phyloP scores from a whole-genome alignment of 1,140 invertebrate genomes.

The Drosophila micromelanica region DNA sequence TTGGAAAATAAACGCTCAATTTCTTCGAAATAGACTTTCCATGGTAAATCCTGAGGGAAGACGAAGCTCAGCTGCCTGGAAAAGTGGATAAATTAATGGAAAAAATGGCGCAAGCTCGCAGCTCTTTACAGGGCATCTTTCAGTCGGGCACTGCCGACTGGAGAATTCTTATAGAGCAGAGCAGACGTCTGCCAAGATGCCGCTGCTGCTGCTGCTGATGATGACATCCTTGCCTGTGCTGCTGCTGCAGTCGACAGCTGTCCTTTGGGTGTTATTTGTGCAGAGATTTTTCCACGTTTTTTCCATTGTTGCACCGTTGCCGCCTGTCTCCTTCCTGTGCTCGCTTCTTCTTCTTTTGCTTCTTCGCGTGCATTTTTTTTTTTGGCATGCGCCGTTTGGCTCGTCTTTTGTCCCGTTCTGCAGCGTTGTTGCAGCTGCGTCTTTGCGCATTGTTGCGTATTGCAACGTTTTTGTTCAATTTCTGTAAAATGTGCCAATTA shows the following conservation, averaged over 20 bases:
- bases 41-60: too few species aligned
- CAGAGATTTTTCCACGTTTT: conserved; percentile 67
- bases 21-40: too few species aligned
- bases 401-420: conserved; percentile 43
- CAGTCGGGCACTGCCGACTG: too few species aligned
- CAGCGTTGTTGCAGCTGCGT: conserved; percentile 31
- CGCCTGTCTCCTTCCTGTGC: conserved; percentile 40
- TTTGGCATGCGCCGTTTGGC: conserved; percentile 57
- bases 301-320: conserved; percentile 50
- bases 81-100: too few species aligned
- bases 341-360: conserved; percentile 11
- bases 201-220: conserved; percentile 6
- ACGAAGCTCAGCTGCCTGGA: too few species aligned
- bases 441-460: conserved; percentile 45
- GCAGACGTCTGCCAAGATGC: conserved; percentile 14
- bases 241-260: conserved; percentile 57
- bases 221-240: conserved; percentile 14
- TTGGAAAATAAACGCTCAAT: too few species aligned
- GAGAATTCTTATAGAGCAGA: background rate
- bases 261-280: conserved; percentile 68
- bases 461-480: conserved; percentile 39
- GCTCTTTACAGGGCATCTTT: too few species aligned
- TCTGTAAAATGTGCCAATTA: conserved; percentile 68
- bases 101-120: too few species aligned
- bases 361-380: conserved; percentile 27